These are phyloP conservation scores for Promerops cafer DNA, from an alignment of 2,113 vertebrate genomes.

Conservation along the genomic window DNA sequence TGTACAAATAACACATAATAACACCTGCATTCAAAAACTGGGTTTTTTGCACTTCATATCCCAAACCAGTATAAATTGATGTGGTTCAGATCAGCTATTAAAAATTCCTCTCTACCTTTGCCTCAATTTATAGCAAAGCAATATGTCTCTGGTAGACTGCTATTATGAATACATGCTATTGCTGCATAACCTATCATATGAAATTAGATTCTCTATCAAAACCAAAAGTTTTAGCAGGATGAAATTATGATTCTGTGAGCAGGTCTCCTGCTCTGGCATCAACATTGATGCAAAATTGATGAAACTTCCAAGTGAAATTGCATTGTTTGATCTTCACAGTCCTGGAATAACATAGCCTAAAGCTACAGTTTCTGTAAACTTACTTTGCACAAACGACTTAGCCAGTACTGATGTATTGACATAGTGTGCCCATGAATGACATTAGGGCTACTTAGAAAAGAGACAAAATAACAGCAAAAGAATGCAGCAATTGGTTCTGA, in stretches of 20 bases:
- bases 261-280: conserved; percentile 70
- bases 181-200: conserved; percentile 55
- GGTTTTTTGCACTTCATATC: conserved; percentile 70
- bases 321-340: conserved; percentile 86
- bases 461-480: conserved; percentile 80
- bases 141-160: not conserved
- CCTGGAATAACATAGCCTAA: conserved; percentile 82
- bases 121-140: conserved; percentile 44
- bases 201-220: conserved; percentile 76
- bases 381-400: conserved; percentile 80
- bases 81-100: conserved; percentile 68
- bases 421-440: conserved; percentile 79
- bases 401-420: conserved; percentile 74
- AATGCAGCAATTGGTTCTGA: conserved; percentile 80
- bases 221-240: conserved; percentile 73
- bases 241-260: conserved; percentile 77
- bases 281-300: conserved; percentile 87
- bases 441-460: conserved; percentile 83
- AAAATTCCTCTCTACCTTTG: conserved; percentile 51
- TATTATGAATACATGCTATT: conserved; percentile 36
- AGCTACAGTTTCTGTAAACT: conserved; percentile 85
- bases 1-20: conserved; percentile 89
- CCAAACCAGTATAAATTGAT: conserved; percentile 79
- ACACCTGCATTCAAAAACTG: conserved; percentile 72
- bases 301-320: conserved; percentile 82